phyloP scores from a whole-genome alignment of 1,140 invertebrate genomes.

The Brachionus koreanus region DNA sequence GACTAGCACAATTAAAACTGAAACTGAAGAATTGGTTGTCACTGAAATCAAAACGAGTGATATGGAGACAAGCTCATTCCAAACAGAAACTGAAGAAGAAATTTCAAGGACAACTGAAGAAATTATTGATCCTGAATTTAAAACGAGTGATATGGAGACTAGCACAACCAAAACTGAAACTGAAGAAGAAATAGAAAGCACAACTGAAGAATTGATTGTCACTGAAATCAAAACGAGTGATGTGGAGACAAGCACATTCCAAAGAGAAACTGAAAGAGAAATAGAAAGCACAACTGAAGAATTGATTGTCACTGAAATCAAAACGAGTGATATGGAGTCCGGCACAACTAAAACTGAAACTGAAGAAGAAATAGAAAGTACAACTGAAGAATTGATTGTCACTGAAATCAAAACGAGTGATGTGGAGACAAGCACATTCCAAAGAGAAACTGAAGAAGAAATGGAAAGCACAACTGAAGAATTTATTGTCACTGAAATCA shows the following conservation, averaged over 20 bases:
- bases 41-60: neutral
- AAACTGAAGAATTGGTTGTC: neutral
- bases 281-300: no score
- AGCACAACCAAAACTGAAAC: no score
- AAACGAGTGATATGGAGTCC: neutral
- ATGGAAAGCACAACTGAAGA: no score
- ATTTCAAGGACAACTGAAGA: neutral
- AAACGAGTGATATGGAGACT: no score
- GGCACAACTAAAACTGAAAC: neutral
- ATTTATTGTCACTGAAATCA: neutral
- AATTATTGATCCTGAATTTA: neutral
- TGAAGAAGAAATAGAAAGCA: conserved; percentile 6
- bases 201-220: no score
- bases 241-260: neutral
- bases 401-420: neutral
- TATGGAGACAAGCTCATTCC: neutral
- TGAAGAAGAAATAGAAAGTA: conserved; percentile 7
- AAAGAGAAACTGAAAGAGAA: conserved; percentile 4
- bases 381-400: no score
- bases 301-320: neutral
- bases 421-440: neutral
- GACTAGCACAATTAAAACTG: no score
- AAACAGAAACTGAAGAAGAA: neutral
- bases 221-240: neutral
- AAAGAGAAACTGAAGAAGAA: conserved; percentile 17